Conservation (phyloP, 1,140 invertebrate species). For the Cherax quadricarinatus region DNA sequence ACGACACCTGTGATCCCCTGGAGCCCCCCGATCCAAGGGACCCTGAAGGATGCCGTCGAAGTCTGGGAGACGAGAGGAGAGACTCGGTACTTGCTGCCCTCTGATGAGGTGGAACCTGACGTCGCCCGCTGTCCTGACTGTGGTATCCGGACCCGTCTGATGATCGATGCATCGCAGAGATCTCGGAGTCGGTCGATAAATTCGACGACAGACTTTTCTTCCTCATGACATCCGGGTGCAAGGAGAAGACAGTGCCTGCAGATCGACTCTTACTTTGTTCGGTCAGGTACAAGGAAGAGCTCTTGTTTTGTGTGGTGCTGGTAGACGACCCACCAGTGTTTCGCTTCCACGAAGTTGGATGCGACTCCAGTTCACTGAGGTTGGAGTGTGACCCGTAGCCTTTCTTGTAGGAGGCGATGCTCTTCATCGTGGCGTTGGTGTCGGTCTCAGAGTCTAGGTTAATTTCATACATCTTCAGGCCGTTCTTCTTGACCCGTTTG, state of each 20-base stretch:
- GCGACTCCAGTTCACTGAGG: constrained; percentile 7
- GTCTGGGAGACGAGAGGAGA: constrained; percentile 44
- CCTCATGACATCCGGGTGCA: constrained; percentile 51
- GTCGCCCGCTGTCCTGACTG: constrained; percentile 22
- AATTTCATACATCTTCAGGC: constrained; percentile 76
- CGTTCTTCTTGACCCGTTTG: constrained; percentile 75
- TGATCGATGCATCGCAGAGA: constrained; percentile 21
- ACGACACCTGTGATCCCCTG: constrained; percentile 37
- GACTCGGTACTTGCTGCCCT: constrained; percentile 47
- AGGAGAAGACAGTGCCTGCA: constrained; percentile 50
- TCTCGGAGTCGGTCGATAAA: constrained; percentile 48
- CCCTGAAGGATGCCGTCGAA: constrained; percentile 54
- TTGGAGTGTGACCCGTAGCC: constrained; percentile 22
- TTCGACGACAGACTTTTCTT: constrained; percentile 53
- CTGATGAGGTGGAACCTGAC: constrained; percentile 2
- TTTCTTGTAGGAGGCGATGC: constrained; percentile 54
- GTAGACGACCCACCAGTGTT: constrained; percentile 19
- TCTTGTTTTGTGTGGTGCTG: background rate
- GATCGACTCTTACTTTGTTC: constrained; percentile 62
- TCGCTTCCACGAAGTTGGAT: constrained; percentile 44
- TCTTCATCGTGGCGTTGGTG: constrained; percentile 66
- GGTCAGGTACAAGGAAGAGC: constrained; percentile 42
- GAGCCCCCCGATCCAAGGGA: constrained; percentile 61
- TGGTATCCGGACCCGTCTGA: constrained; percentile 24
- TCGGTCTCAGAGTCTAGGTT: constrained; percentile 76